A percentile compares a stretch with the other conserved stretches of the same genome.
phyloP scores from a whole-genome alignment of 2,888 invertebrate genomes.

The Rotaria sp. region DNA sequence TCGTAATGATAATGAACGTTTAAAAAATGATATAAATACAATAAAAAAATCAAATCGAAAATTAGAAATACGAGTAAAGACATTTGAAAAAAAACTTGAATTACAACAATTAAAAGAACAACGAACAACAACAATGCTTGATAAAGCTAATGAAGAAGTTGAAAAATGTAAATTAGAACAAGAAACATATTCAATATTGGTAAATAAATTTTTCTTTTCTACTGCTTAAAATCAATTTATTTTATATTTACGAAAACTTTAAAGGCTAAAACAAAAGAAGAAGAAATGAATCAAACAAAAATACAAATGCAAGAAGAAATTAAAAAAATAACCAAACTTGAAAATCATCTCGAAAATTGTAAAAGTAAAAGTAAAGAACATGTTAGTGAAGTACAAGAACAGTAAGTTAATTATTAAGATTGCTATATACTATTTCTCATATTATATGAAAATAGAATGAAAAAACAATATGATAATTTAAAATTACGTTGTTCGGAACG shows the following conservation, averaged over 20 bases:
- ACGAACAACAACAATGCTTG: slow-evolving; percentile 42
- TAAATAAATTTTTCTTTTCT: slow-evolving; percentile 43
- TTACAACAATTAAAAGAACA: slow-evolving; percentile 49
- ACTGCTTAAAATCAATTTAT: neutral
- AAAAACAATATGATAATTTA: slow-evolving; percentile 51
- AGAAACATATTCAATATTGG: slow-evolving; percentile 49
- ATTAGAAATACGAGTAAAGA: slow-evolving; percentile 47
- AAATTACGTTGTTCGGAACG: slow-evolving; percentile 49
- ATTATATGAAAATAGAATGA: slow-evolving; percentile 44
- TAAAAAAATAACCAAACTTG: slow-evolving; percentile 47
- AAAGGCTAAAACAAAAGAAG: slow-evolving; percentile 41
- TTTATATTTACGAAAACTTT: neutral
- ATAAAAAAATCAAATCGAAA: slow-evolving; percentile 43
- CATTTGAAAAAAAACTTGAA: slow-evolving; percentile 49
- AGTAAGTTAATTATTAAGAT: slow-evolving; percentile 43
- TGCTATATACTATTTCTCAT: neutral
- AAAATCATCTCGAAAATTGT: slow-evolving; percentile 50
- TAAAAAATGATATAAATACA: neutral
- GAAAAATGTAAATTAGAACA: slow-evolving; percentile 50
- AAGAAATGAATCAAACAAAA: slow-evolving; percentile 47
- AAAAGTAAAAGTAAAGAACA: slow-evolving; percentile 49
- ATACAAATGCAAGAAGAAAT: slow-evolving; percentile 47
- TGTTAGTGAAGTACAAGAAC: slow-evolving; percentile 47
- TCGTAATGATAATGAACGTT: neutral
- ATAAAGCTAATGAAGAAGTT: slow-evolving; percentile 44